Conservation (phyloP, 1,140 invertebrate species). For the Formica exsecta region DNA sequence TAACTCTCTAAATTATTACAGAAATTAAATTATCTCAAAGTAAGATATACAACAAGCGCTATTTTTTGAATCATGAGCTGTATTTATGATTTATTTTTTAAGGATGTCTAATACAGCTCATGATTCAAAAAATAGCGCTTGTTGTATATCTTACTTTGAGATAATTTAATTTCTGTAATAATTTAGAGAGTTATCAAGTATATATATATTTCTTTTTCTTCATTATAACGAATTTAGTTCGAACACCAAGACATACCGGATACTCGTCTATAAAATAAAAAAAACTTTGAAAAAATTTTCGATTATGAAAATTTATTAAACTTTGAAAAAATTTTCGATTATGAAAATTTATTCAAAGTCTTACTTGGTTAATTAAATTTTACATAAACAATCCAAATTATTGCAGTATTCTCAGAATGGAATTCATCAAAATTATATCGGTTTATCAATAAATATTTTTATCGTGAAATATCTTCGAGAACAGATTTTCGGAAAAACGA, state of each 20-base stretch:
- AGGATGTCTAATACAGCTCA: neutral
- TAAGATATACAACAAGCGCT: neutral
- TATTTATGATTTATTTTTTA: too few relatives aligned
- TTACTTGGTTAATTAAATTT: neutral
- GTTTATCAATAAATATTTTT: constrained; percentile 13
- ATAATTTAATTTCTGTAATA: neutral
- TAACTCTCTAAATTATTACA: neutral
- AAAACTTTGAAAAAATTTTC: too few relatives aligned
- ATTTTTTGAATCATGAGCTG: neutral
- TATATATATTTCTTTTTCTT: neutral
- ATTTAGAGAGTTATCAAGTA: neutral
- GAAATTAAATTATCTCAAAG: neutral
- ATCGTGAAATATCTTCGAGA: neutral
- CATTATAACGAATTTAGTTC: neutral
- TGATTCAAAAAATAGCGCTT: neutral
- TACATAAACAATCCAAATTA: neutral
- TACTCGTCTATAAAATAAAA: neutral
- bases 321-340: neutral
- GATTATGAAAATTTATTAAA: constrained; percentile 16
- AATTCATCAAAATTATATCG: constrained; percentile 21
- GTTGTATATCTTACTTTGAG: neutral
- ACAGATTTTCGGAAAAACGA: neutral
- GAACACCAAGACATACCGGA: neutral
- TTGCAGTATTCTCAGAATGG: neutral
- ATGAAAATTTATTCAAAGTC: constrained; percentile 8